Conservation (phyloP, 2,888 invertebrate species). For the Meandrusa payeni region DNA sequence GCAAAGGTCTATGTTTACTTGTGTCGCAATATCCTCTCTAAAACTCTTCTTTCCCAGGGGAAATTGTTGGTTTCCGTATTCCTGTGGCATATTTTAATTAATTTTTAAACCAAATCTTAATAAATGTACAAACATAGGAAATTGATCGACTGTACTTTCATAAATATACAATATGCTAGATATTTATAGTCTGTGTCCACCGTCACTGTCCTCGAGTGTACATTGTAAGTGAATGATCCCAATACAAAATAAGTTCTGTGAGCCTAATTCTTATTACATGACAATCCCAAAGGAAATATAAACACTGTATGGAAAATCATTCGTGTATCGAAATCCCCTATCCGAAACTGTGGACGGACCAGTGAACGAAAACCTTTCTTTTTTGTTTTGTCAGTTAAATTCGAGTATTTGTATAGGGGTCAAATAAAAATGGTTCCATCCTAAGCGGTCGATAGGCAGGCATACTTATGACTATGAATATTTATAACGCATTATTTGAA, state of each 20-base stretch:
- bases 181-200: background rate
- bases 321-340: background rate
- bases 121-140: too few relatives aligned
- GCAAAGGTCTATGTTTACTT: too few relatives aligned
- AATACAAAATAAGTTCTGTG: too few relatives aligned
- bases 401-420: slow-evolving; percentile 25
- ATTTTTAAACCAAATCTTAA: too few relatives aligned
- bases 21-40: too few relatives aligned
- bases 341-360: background rate
- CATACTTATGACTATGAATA: slow-evolving; percentile 77
- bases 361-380: background rate
- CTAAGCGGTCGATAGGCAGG: slow-evolving; percentile 69
- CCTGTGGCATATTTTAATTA: too few relatives aligned
- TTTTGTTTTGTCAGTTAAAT: background rate
- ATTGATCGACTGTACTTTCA: too few relatives aligned
- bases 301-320: slow-evolving; percentile 57
- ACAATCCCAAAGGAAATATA: slow-evolving; percentile 63
- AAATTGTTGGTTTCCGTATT: too few relatives aligned
- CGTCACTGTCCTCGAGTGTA: slow-evolving; percentile 45
- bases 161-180: too few relatives aligned
- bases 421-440: slow-evolving; percentile 36
- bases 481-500: slow-evolving; percentile 75
- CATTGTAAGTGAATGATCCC: too few relatives aligned
- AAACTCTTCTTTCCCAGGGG: too few relatives aligned
- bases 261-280: too few relatives aligned